A percentile compares a stretch with the other conserved stretches of the same genome.
Conservation (phyloP, 1,140 invertebrate genomes). For the Scaptomyza montana region DNA sequence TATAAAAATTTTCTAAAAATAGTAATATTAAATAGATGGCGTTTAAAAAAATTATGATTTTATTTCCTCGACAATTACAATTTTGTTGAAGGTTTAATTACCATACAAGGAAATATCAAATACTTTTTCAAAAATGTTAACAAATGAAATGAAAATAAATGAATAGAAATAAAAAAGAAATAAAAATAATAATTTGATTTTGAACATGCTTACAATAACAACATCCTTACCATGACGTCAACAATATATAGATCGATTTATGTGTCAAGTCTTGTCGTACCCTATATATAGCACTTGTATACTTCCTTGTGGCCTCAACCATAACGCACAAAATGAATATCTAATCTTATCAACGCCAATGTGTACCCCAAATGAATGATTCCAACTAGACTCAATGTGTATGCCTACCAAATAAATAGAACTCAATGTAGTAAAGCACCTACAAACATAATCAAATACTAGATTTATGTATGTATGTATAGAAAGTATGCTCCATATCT, state of each 20-base stretch:
- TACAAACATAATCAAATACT: background rate
- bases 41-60: no score
- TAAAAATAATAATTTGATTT: background rate
- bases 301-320: conserved; percentile 36
- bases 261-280: conserved; percentile 18
- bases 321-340: conserved; percentile 39
- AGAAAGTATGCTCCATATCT: conserved; percentile 47
- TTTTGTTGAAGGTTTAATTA: no score
- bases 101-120: no score
- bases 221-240: conserved; percentile 17
- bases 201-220: background rate
- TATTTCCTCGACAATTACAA: no score
- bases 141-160: background rate
- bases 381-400: conserved; percentile 66
- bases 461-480: conserved; percentile 13
- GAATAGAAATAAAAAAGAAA: background rate
- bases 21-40: no score
- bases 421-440: conserved; percentile 13
- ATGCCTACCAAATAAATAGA: conserved; percentile 42
- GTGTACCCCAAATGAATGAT: conserved; percentile 49
- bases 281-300: conserved; percentile 6
- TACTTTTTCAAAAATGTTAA: background rate
- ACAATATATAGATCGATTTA: conserved; percentile 30
- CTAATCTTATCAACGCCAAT: conserved; percentile 44
- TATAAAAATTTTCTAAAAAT: no score